Conservation (phyloP, 2,113 vertebrate genomes). For the Pontoporia blainvillei region DNA sequence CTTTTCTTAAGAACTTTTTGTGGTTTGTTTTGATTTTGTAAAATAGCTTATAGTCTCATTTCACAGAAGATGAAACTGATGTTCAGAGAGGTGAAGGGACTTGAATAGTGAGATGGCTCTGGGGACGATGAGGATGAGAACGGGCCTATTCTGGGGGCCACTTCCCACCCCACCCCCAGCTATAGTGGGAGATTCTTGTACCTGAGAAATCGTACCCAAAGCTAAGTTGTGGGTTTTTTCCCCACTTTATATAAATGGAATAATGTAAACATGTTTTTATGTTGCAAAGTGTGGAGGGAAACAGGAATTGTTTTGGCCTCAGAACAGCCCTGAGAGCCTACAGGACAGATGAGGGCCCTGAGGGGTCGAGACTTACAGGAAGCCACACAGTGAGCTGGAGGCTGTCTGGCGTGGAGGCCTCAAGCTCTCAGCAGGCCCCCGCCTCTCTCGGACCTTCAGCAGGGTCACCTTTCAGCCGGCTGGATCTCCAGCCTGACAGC, state of each 20-base stretch:
- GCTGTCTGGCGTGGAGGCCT: neutral
- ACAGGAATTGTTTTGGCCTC: neutral
- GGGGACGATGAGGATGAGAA: neutral
- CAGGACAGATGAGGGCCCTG: neutral
- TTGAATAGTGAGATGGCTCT: neutral
- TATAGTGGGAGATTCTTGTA: neutral
- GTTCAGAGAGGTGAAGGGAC: neutral
- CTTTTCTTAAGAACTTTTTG: neutral
- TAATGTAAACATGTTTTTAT: neutral
- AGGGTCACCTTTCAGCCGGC: neutral
- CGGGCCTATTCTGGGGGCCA: neutral
- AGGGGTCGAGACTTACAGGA: fast-evolving
- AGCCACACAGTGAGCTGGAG: neutral
- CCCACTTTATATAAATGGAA: neutral
- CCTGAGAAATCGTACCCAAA: neutral
- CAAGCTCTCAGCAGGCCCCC: neutral
- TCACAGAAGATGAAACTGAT: neutral
- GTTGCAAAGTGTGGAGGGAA: too few relatives aligned
- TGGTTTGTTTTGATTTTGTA: neutral
- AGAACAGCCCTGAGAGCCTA: neutral
- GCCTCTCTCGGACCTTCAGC: neutral
- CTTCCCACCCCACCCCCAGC: neutral
- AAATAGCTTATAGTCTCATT: neutral
- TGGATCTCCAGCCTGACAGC: neutral
- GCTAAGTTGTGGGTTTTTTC: neutral